Base-by-base conservation (phyloP, 2,113 vertebrate species). In the Megaceryle maxima region DNA sequence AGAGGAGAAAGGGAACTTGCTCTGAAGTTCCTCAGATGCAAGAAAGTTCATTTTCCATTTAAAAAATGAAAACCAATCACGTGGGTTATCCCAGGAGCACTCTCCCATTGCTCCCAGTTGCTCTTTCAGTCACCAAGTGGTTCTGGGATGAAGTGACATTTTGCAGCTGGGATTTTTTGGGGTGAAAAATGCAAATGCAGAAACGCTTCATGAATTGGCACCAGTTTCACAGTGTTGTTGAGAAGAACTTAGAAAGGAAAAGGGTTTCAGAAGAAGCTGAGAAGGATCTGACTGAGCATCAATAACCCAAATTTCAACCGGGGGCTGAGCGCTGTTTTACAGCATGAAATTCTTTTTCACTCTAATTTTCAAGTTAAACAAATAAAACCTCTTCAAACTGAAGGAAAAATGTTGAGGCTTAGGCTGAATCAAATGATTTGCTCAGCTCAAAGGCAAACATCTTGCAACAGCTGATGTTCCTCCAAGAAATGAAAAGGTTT, bases 291-390 rank as follows among this genome's bases (percentile, higher is more conserved):
- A 67, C 6, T 39, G 48, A 93, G 79, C 72, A 80, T 95, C 95
- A 95, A 88, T 82, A 93, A 86, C 41, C 41, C 85, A 85, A 67
- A 96, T 93, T 92, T 70, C 17, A 2, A 74, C 63, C 48, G 63
- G 31, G 67, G 37, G 85, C 41, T 80, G 82, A 80, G 85, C 88
- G 72, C 19, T 2, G 67, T 56, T 95, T 93, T 69, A 85, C 63
- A 70, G 75, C 41, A 1, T 50, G 75, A 92, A 88, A 95, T 80
- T 96, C 41, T 68, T 39, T 83, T 86, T 60, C 78, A 48, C 53
- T 96, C 87, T n/a, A 72, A 93, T 77, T 92, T 96, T 83, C 67
- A 69, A 86, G 75, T 96, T 73, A 92, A 89, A 87, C 81, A 95
- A 92, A 94, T 89, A 87, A 76, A 89, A 79, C 1, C 35, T 29